Conservation (phyloP, 2,113 vertebrate species). For the Corythoichthys intestinalis region DNA sequence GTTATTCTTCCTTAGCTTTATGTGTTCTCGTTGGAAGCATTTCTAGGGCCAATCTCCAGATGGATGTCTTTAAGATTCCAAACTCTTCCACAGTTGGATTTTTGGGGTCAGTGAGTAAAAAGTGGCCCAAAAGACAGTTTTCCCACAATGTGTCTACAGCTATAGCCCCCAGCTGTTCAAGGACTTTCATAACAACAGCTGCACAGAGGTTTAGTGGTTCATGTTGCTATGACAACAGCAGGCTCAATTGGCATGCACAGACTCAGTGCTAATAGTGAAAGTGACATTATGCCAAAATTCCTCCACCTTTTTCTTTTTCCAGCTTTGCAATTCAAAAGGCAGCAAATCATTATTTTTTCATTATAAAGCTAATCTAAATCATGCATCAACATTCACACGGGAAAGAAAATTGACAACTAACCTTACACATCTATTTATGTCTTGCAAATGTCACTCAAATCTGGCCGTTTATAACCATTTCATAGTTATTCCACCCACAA, state of each 20-base stretch:
- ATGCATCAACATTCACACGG: conserved; percentile 25
- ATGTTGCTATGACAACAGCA: conserved; percentile 76
- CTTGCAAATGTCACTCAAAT: too few relatives aligned
- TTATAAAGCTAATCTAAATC: conserved; percentile 34
- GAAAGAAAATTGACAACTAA: conserved; percentile 32
- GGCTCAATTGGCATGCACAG: conserved; percentile 71
- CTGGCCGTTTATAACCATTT: too few relatives aligned
- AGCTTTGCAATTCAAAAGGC: conserved; percentile 49
- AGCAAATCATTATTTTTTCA: conserved; percentile 61
- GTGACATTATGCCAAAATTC: conserved; percentile 72
- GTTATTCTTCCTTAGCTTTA: conserved; percentile 6
- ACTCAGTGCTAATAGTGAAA: conserved; percentile 69
- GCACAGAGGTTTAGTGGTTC: conserved; percentile 74
- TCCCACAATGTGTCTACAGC: conserved; percentile 73
- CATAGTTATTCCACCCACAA: too few relatives aligned
- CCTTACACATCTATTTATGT: conserved; percentile 25
- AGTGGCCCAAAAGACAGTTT: conserved; percentile 62
- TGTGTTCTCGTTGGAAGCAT: conserved; percentile 27
- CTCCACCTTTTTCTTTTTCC: conserved; percentile 49
- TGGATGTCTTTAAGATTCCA: conserved; percentile 48
- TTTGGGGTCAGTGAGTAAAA: conserved; percentile 65
- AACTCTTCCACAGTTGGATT: conserved; percentile 43
- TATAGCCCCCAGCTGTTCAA: conserved; percentile 75
- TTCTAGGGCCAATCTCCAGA: conserved; percentile 39
- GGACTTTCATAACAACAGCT: conserved; percentile 77